phyloP scores from a whole-genome alignment of 2,888 invertebrate genomes.

The Harpalus rubripes region DNA sequence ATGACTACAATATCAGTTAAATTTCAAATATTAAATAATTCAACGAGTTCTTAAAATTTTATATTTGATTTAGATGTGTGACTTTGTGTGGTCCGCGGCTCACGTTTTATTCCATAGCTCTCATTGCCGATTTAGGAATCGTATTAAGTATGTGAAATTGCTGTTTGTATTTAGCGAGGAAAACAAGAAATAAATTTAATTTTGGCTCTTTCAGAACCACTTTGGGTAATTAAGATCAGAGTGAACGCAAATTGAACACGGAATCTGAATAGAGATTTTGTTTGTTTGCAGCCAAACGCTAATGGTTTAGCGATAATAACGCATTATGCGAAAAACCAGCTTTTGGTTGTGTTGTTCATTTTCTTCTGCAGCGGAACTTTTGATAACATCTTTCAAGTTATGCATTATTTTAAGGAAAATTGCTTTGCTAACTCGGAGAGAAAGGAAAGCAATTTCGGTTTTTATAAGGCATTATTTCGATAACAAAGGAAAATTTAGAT shows the following conservation, averaged over 20 bases:
- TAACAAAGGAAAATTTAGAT: constrained; percentile 1
- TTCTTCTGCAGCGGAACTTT: constrained; percentile 11
- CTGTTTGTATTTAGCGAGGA: not conserved
- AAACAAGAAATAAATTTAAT: constrained; percentile 25
- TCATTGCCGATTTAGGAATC: no score
- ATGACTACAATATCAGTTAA: no score
- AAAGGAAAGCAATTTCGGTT: constrained; percentile 3
- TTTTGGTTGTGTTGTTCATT: constrained; percentile 27
- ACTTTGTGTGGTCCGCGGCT: no score
- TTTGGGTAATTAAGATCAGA: constrained; percentile 30
- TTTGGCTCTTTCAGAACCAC: constrained; percentile 25
- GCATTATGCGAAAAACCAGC: constrained; percentile 30
- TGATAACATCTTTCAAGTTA: constrained; percentile 14
- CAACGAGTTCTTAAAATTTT: no score
- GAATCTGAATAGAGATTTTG: constrained; percentile 39
- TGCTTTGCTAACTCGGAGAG: not conserved
- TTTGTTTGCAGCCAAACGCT: constrained; percentile 27
- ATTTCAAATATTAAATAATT: no score
- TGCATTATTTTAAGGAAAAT: constrained; percentile 28
- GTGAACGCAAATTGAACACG: constrained; percentile 31
- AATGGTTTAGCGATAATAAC: constrained; percentile 35
- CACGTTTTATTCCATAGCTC: no score
- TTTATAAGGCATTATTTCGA: not conserved
- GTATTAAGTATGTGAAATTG: no score
- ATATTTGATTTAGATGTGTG: no score